phyloP scores from a whole-genome alignment of 2,888 invertebrate genomes.

The Eupithecia subfuscata region DNA sequence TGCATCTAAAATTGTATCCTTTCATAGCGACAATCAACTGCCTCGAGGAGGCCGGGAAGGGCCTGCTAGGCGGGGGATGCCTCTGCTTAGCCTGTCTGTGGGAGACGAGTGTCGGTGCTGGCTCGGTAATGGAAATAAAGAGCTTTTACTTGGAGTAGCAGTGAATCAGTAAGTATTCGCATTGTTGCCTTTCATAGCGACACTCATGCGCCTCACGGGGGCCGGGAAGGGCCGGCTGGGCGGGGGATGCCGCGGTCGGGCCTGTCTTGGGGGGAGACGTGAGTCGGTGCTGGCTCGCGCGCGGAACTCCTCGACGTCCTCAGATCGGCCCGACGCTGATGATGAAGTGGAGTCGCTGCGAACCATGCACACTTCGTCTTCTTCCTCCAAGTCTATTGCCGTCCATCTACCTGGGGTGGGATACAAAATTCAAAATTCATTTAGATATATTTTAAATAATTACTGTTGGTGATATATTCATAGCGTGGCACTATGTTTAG shows the following conservation, averaged over 20 bases:
- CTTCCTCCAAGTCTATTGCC: constrained; percentile 86
- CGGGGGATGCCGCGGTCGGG: constrained; percentile 81
- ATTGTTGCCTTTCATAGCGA: constrained; percentile 88
- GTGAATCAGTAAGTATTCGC: constrained; percentile 72
- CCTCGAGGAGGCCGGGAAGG: no score
- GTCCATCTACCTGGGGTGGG: constrained; percentile 83
- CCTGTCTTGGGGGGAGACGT: constrained; percentile 82
- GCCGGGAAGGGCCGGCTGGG: constrained; percentile 72
- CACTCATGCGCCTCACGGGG: constrained; percentile 89
- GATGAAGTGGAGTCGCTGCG: constrained; percentile 73
- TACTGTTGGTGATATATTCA: not conserved
- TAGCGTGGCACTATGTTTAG: not conserved
- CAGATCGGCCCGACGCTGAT: constrained; percentile 59
- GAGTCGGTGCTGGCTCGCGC: constrained; percentile 90
- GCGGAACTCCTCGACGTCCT: constrained; percentile 84
- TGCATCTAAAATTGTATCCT: no score
- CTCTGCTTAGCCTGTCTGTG: no score
- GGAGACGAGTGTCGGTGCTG: no score
- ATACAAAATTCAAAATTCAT: not conserved
- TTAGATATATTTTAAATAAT: not conserved
- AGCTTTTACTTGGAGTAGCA: no score
- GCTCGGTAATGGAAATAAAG: no score
- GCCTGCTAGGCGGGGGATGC: no score
- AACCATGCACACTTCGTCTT: constrained; percentile 76
- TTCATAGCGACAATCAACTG: no score